A percentile compares a stretch with the other conserved stretches of the same genome.
Evolutionary conservation across 2,113 vertebrate species (phyloP).

Genomic region (Bothrops jararaca): DNA sequence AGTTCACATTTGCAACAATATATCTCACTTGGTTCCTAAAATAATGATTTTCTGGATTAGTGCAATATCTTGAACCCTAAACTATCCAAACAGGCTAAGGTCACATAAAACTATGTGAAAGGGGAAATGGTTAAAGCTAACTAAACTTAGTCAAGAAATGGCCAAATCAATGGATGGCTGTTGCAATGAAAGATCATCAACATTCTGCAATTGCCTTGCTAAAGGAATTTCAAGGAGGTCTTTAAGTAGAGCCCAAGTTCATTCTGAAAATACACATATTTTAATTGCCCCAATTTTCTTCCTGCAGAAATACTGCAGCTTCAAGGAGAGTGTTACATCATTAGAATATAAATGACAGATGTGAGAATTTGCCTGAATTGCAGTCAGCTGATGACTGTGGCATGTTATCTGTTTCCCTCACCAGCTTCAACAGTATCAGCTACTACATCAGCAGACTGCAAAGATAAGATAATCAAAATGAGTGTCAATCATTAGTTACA

Average conservation of each 20-base stretch:
- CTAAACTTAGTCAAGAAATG: not conserved
- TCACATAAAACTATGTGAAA: not conserved
- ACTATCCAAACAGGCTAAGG: not conserved
- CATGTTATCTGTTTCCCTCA: not conserved
- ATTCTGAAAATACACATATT: not conserved
- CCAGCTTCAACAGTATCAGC: not conserved
- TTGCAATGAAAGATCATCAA: not conserved
- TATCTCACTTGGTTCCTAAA: not conserved
- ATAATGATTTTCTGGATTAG: not conserved
- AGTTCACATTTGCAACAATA: not conserved
- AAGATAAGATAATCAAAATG: not conserved
- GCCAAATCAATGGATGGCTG: not conserved
- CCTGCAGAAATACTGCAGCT: not conserved
- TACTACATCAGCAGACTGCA: slow-evolving; percentile 3
- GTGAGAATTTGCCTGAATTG: not conserved
- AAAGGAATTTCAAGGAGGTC: not conserved
- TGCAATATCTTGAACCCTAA: not conserved
- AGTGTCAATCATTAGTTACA: not conserved
- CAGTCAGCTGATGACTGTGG: rapidly evolving
- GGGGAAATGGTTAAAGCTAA: not conserved
- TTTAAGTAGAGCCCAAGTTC: not conserved
- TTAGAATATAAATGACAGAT: not conserved
- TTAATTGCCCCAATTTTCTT: not conserved
- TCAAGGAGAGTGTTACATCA: not conserved
- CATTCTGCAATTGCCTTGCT: not conserved